Conservation (phyloP, 2,113 vertebrate genomes). For the Triplophysa dalaica region DNA sequence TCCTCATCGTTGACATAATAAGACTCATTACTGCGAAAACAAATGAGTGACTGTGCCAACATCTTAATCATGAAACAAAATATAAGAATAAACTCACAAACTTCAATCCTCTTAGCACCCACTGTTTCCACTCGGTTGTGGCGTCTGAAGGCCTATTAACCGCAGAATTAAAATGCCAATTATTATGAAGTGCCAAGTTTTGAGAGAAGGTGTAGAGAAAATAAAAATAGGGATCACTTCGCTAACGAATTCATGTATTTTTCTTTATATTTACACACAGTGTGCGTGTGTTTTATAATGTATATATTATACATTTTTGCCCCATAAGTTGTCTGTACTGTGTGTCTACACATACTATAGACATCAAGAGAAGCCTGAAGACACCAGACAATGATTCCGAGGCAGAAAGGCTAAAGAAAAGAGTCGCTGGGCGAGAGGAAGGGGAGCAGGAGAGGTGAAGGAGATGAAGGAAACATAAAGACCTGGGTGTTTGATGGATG, state of each 20-base stretch:
- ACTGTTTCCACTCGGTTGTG: constrained; percentile 1
- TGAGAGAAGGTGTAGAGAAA: background rate
- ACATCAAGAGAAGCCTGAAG: background rate
- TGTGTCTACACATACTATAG: background rate
- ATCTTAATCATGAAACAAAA: constrained; percentile 9
- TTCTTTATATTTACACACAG: too few species aligned
- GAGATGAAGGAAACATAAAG: background rate
- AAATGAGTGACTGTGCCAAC: constrained; percentile 28
- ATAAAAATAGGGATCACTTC: background rate
- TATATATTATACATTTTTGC: too few species aligned
- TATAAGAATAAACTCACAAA: constrained; percentile 8
- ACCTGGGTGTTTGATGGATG: constrained; percentile 2
- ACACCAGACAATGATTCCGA: background rate
- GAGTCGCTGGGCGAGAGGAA: background rate
- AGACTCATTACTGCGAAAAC: constrained; percentile 19
- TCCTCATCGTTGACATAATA: constrained; percentile 20
- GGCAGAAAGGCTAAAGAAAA: background rate
- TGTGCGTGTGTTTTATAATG: too few species aligned
- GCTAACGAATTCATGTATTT: background rate
- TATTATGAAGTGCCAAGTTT: constrained; percentile 4
- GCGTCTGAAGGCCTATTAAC: constrained; percentile 11
- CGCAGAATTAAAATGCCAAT: constrained; percentile 3
- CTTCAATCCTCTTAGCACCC: constrained; percentile 8
- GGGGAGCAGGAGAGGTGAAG: constrained; percentile 8
- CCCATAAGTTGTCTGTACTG: too few species aligned